These are phyloP conservation scores for Meghimatium bilineatum DNA, from an alignment of 2,888 invertebrate species.

Conservation along the genomic window DNA sequence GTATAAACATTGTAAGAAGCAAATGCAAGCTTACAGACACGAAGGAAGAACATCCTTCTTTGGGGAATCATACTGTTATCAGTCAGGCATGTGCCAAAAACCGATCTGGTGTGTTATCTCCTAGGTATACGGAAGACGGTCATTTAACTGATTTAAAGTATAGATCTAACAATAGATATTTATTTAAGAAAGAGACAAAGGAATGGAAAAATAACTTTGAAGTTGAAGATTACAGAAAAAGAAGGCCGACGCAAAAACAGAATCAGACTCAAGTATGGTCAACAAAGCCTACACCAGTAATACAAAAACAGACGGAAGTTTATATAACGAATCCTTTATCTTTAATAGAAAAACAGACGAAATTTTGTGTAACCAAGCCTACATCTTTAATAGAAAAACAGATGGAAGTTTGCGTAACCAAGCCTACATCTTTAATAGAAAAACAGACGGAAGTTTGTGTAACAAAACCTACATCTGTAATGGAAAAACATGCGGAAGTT, in stretches of 20 bases:
- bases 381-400: too few species aligned
- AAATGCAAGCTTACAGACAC: background rate
- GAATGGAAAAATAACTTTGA: background rate
- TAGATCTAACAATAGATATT: background rate
- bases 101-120: background rate
- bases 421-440: too few species aligned
- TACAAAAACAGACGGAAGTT: too few species aligned
- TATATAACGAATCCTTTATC: too few species aligned
- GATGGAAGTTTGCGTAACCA: too few species aligned
- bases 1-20: background rate
- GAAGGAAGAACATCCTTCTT: background rate
- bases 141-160: too few species aligned
- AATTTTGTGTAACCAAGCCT: too few species aligned
- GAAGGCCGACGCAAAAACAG: background rate
- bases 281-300: too few species aligned
- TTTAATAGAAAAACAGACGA: too few species aligned
- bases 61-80: background rate
- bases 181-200: background rate
- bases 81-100: background rate
- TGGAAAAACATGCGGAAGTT: too few species aligned
- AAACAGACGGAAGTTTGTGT: too few species aligned
- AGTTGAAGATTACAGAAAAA: background rate
- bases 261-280: background rate
- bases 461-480: too few species aligned
- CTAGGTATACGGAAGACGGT: background rate